phyloP scores from a whole-genome alignment of 1,140 invertebrate species.

The Sinonovacula constricta region DNA sequence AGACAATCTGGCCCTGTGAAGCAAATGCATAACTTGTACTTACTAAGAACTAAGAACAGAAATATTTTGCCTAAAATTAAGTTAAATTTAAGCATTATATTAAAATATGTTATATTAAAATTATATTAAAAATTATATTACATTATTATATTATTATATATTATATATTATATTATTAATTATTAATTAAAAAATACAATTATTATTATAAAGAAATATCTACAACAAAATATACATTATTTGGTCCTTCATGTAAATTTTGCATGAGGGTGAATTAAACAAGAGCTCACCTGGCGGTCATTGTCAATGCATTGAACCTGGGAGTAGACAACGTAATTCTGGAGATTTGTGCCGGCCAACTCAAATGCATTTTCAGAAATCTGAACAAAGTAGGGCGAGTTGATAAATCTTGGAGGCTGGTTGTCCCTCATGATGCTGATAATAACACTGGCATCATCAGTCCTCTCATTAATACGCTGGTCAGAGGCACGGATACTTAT shows the following conservation, averaged over 20 bases:
- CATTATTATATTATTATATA: no score
- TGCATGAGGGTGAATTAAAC: not conserved
- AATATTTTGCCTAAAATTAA: no score
- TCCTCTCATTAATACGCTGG: slow-evolving; percentile 57
- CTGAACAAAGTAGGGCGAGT: slow-evolving; percentile 39
- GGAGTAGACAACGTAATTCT: slow-evolving; percentile 38
- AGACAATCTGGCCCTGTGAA: slow-evolving; percentile 55
- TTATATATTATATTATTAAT: no score
- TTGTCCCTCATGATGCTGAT: slow-evolving; percentile 58
- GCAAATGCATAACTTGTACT: no score
- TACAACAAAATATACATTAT: not conserved
- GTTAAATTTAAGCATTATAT: no score
- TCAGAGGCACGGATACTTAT: no score
- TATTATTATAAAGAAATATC: not conserved
- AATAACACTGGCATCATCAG: slow-evolving; percentile 52
- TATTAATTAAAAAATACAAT: slow-evolving; percentile 24
- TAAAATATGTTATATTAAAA: no score
- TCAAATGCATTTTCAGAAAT: slow-evolving; percentile 50
- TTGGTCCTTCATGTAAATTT: not conserved
- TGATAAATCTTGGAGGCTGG: slow-evolving; percentile 47
- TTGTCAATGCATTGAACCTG: slow-evolving; percentile 54
- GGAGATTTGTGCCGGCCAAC: not conserved
- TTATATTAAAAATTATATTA: no score
- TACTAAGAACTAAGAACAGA: no score
- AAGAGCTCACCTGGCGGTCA: slow-evolving; percentile 49